phyloP scores from a whole-genome alignment of 2,113 vertebrate species.

The Trochalopteron elliotii region DNA sequence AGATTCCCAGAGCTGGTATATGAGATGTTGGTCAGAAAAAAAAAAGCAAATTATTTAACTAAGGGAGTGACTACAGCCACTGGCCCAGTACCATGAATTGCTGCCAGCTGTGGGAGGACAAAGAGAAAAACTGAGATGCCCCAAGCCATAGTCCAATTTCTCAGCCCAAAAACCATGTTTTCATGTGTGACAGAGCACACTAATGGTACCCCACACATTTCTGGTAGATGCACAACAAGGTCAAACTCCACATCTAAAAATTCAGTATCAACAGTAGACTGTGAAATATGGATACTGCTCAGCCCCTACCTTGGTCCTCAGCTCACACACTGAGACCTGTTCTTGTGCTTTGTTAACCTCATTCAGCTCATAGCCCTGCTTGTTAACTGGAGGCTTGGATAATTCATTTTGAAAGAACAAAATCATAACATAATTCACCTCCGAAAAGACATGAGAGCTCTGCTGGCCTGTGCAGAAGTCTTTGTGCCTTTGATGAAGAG shows the following conservation, averaged over 20 bases:
- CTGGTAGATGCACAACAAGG: neutral
- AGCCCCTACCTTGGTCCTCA: neutral
- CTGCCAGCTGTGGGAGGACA: neutral
- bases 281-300: neutral
- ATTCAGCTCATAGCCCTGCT: too few relatives aligned
- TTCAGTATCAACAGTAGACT: neutral
- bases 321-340: neutral
- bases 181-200: neutral
- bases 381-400: neutral
- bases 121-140: neutral
- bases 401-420: neutral
- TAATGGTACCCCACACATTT: neutral
- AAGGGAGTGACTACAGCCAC: neutral
- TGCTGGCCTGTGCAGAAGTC: neutral
- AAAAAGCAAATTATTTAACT: neutral
- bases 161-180: neutral
- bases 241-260: neutral
- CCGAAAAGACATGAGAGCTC: neutral
- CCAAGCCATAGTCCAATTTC: neutral
- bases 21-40: neutral
- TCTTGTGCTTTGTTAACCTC: neutral
- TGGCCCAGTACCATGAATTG: neutral
- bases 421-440: neutral
- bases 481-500: neutral
- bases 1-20: neutral